phyloP scores from a whole-genome alignment of 2,113 vertebrate species.

The Chaetura pelagica region DNA sequence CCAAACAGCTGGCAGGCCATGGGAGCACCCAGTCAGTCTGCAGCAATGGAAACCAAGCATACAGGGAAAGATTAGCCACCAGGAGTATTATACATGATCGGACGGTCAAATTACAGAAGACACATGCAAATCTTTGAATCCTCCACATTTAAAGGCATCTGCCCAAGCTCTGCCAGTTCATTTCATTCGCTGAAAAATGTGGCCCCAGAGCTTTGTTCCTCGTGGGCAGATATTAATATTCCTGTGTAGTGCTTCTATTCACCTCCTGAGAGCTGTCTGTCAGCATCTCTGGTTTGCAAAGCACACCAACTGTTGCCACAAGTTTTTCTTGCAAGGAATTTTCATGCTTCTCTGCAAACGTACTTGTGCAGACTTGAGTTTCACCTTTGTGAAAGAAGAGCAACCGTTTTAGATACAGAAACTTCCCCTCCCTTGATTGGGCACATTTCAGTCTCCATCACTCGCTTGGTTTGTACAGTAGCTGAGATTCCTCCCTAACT shows the following conservation, averaged over 20 bases:
- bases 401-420: not conserved
- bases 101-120: not conserved
- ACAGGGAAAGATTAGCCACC: not conserved
- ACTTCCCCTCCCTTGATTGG: not conserved
- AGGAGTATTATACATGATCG: not conserved
- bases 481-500: not conserved
- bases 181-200: not conserved
- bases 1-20: not conserved
- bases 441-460: not conserved
- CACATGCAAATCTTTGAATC: not conserved
- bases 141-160: not conserved
- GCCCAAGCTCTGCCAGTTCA: not conserved
- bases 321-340: not conserved
- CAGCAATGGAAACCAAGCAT: not conserved
- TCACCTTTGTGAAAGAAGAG: not conserved
- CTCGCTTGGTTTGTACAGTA: not conserved
- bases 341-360: not conserved
- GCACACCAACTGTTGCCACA: not conserved
- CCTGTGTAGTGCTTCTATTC: fast-evolving
- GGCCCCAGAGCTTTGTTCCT: not conserved
- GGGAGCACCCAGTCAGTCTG: not conserved
- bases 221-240: constrained; percentile 1
- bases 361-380: not conserved
- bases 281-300: fast-evolving
- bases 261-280: not conserved